Percentiles rank a stretch among this genome's conserved stretches.
Evolutionary conservation across 2,888 invertebrate species (phyloP).

Genomic region (Desoria tigrina): DNA sequence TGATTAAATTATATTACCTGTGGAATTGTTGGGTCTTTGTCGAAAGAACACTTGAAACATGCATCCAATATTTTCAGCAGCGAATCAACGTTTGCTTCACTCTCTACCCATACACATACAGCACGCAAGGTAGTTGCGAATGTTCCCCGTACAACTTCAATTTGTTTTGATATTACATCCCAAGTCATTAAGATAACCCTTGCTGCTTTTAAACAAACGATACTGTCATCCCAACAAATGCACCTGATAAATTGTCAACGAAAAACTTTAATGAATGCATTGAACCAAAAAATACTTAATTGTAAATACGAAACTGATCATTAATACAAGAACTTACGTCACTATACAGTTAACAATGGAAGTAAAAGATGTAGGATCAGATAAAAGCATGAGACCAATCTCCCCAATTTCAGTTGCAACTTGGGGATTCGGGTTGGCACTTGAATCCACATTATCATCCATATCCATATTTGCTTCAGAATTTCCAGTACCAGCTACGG

Average conservation of each 20-base stretch:
- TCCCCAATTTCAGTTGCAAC: constrained; percentile 43
- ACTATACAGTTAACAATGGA: constrained; percentile 39
- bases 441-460: constrained; percentile 28
- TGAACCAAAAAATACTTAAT: neutral
- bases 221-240: constrained; percentile 49
- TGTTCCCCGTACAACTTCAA: constrained; percentile 38
- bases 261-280: neutral
- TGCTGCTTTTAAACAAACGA: constrained; percentile 41
- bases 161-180: constrained; percentile 27
- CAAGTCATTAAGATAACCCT: constrained; percentile 42
- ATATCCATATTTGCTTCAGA: constrained; percentile 30
- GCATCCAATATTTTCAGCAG: constrained; percentile 42
- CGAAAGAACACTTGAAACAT: constrained; percentile 36
- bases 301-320: neutral
- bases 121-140: constrained; percentile 44
- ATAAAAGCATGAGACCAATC: constrained; percentile 39
- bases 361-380: constrained; percentile 43
- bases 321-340: constrained; percentile 32
- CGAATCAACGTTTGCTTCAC: constrained; percentile 45
- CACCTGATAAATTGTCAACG: too few relatives aligned
- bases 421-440: neutral
- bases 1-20: constrained; percentile 22
- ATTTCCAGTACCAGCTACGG: neutral
- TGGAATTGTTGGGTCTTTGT: constrained; percentile 29
- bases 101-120: constrained; percentile 40